phyloP scores from a whole-genome alignment of 2,797 vertebrate species.

The Crypturellus tataupa region DNA sequence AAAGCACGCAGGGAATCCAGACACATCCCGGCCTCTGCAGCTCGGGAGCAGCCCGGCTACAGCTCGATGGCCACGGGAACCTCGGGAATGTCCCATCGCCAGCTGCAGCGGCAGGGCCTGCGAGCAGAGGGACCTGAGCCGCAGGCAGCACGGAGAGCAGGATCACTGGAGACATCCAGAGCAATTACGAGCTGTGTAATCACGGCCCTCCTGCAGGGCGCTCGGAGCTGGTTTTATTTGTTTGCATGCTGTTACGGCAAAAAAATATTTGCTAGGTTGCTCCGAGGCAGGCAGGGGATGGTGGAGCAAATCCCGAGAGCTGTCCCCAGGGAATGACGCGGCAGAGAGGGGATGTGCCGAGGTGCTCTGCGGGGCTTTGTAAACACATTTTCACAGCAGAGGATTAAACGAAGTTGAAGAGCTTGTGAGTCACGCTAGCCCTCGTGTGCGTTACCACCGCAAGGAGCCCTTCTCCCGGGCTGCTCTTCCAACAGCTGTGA shows the following conservation, averaged over 20 bases:
- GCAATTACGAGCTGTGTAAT: not conserved
- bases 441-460: not conserved
- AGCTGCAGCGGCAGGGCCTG: rapidly evolving
- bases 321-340: not conserved
- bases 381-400: not conserved
- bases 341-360: not conserved
- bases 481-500: not conserved
- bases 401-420: not conserved
- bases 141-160: not conserved
- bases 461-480: not conserved
- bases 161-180: not conserved
- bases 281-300: not conserved
- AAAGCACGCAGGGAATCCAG: not conserved
- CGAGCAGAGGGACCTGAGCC: rapidly evolving
- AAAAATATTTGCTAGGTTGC: not conserved
- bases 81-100: too few relatives aligned
- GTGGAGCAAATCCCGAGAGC: not conserved
- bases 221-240: not conserved
- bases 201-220: not conserved
- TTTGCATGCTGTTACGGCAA: not conserved
- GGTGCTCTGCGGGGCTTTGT: not conserved
- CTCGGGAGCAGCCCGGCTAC: not conserved
- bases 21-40: not conserved
- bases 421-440: not conserved
- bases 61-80: rapidly evolving